Percentiles rank a stretch among this genome's conserved stretches.
Conservation (phyloP, 2,888 invertebrate species). For the Acrocyrtus sp. region DNA sequence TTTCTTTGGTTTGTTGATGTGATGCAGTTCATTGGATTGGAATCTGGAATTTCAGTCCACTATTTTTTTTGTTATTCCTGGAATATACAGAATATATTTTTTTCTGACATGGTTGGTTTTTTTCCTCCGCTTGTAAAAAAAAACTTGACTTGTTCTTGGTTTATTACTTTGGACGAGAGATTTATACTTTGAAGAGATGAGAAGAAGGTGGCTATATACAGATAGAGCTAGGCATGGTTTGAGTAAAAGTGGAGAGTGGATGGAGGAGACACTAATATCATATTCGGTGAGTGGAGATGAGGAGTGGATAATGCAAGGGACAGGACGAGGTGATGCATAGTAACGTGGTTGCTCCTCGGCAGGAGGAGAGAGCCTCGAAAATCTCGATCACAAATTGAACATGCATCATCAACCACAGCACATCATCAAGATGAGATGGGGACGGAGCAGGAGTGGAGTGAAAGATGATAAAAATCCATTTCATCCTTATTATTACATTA, state of each 20-base stretch:
- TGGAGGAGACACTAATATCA: conserved; percentile 15
- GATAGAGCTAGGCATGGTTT: background rate
- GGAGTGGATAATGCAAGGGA: no score
- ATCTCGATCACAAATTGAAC: conserved; percentile 45
- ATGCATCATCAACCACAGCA: conserved; percentile 41
- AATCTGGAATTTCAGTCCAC: conserved; percentile 46
- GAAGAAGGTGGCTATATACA: no score
- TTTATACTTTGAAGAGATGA: no score
- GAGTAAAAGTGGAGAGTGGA: background rate
- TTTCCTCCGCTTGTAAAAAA: background rate
- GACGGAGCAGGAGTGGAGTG: no score
- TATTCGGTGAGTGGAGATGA: no score
- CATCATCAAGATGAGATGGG: conserved; percentile 46
- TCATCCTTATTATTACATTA: no score
- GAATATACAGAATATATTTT: background rate
- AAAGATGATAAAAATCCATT: conserved; percentile 27
- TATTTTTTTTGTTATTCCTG: no score
- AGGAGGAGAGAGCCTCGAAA: no score
- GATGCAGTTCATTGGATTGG: conserved; percentile 44
- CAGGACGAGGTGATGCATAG: no score
- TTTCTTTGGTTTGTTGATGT: conserved; percentile 1
- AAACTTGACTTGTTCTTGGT: conserved; percentile 1
- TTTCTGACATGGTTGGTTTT: background rate
- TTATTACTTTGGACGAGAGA: conserved; percentile 20
- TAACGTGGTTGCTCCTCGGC: no score